Evolutionary conservation across 2,888 invertebrate genomes (phyloP).

Genomic region (Podabrus alpinus): DNA sequence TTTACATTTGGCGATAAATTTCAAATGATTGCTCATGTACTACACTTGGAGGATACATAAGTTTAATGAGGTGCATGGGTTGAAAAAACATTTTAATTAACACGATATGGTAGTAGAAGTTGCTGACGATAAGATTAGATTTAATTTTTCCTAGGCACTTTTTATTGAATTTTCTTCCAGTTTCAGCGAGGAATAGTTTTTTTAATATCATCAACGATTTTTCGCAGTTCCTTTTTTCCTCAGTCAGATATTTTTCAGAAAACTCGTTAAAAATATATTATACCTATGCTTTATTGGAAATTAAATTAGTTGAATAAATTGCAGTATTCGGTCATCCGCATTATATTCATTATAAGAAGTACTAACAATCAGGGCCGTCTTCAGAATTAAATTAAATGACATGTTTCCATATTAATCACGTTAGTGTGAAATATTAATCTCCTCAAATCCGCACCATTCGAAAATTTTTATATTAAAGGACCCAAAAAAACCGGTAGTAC

Average conservation of each 20-base stretch:
- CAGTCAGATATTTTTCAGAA: neutral
- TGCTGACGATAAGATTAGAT: neutral
- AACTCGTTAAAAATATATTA: neutral
- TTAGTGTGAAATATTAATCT: no score
- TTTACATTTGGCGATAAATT: neutral
- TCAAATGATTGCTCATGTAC: neutral
- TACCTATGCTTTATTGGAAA: neutral
- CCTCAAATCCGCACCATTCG: no score
- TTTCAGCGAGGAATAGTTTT: no score
- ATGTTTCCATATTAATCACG: no score
- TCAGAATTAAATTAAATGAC: no score
- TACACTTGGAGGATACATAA: neutral
- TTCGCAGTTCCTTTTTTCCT: neutral
- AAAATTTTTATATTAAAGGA: no score
- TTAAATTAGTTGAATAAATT: no score
- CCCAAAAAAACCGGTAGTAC: no score
- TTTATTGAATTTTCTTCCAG: neutral
- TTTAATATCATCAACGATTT: neutral
- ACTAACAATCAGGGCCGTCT: no score
- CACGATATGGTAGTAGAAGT: neutral
- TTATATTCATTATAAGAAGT: no score
- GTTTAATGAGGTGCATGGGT: neutral
- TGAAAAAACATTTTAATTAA: neutral
- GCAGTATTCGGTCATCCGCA: no score
- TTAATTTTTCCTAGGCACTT: neutral